Evolutionary conservation across 2,888 invertebrate species (phyloP), one percentile per base, ranked within the genome.

Genomic region (Campoplex capitator): DNA sequence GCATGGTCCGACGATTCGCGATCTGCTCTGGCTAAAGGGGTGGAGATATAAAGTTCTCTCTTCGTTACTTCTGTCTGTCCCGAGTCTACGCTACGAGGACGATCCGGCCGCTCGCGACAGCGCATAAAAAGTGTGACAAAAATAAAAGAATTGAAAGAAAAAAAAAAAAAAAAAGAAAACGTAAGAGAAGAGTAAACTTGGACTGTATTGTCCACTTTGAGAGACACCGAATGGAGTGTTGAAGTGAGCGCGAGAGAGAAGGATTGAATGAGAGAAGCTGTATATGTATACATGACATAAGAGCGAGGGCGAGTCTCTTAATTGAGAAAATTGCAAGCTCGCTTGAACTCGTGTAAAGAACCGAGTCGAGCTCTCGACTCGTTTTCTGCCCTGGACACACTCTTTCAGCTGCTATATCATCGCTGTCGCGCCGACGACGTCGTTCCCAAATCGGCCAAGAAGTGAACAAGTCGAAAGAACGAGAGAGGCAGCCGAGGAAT

Each of bases 281-380:
- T 75, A 74, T 82, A 42, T 67, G 32, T 23, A 23, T 23, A 23
- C 23, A 23, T 23, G 23, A 23, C 23, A 23, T 38, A 32, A 67
- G 65, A 38, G 65, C 67, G 28, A 42, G 35, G 62, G 81, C 70
- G 84, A 82, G 67, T 78, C 74, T 56, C 82, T 79, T 87, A 86
- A 80, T 86, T 74, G 84, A 82, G 87, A 87, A 79, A 87, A 87
- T 87, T 84, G 84, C 84, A 87, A 87, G 87, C 84, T 82, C 67
- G 87, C 81, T 75, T 75, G 70, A 87, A 78, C 81, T 84, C 68
- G 23, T 83, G 51, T 73, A 87, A 87, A 84, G 78, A 84, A 73
- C 71, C 74, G n/a, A 78, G 56, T 56, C 58, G 56, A 74, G 45
- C 75, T 81, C 84, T 77, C 84, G 54, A 70, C 82, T 58, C 77